Evolutionary conservation across 2,113 vertebrate genomes (phyloP).

Genomic region (Cariama cristata): DNA sequence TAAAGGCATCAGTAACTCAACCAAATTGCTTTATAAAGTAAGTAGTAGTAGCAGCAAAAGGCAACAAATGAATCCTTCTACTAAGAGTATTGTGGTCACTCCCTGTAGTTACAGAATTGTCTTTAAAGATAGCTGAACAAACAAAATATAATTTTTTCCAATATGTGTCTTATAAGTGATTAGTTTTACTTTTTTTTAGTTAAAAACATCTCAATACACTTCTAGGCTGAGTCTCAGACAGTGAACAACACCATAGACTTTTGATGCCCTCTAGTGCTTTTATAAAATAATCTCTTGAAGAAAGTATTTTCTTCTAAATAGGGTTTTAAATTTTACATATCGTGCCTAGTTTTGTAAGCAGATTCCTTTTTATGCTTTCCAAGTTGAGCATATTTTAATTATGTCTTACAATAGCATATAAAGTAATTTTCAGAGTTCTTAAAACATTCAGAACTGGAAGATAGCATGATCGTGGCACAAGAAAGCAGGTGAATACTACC

Average conservation of each 20-base stretch:
- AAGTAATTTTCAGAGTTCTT: not conserved
- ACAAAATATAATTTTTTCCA: not conserved
- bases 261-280: slow-evolving; percentile 65
- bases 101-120: not conserved
- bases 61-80: not conserved
- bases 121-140: not conserved
- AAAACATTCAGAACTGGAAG: not conserved
- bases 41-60: not conserved
- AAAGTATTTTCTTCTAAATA: not conserved
- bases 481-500: not conserved
- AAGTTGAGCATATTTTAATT: not conserved
- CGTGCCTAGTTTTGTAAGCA: not conserved
- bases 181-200: not conserved
- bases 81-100: not conserved
- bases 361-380: not conserved
- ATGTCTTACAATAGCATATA: not conserved
- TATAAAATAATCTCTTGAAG: not conserved
- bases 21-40: not conserved
- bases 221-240: not conserved
- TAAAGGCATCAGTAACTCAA: not conserved
- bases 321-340: not conserved
- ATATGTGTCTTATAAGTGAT: not conserved
- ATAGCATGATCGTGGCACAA: not conserved
- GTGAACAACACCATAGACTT: not conserved
- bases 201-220: not conserved